Conservation (phyloP, 2,888 invertebrate genomes). For the Tipula vernalis region DNA sequence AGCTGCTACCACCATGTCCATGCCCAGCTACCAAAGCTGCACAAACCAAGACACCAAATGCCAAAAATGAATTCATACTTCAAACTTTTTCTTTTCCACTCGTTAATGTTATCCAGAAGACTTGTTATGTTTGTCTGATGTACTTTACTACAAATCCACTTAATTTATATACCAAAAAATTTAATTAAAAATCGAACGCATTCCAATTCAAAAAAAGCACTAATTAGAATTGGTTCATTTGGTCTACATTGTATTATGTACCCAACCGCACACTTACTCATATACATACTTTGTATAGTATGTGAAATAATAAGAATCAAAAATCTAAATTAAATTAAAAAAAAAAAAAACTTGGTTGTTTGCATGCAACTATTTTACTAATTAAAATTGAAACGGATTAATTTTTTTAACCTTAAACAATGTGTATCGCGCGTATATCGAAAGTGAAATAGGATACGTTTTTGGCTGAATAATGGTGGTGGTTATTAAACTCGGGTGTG, state of each 20-base stretch:
- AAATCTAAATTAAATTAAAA: background rate
- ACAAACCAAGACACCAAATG: background rate
- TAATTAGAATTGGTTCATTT: background rate
- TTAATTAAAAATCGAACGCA: background rate
- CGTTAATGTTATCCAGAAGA: background rate
- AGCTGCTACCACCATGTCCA: background rate
- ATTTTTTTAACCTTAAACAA: background rate
- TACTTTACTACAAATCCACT: background rate
- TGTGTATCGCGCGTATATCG: background rate
- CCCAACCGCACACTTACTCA: background rate
- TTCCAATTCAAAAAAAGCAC: background rate
- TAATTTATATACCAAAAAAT: background rate
- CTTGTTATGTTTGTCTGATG: background rate
- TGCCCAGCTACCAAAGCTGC: background rate
- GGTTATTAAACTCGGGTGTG: background rate
- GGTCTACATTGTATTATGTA: background rate
- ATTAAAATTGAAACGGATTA: background rate
- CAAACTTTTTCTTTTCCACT: background rate
- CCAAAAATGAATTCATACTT: background rate
- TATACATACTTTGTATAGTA: background rate
- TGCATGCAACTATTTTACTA: background rate
- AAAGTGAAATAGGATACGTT: background rate
- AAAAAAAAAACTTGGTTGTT: background rate
- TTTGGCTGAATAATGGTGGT: background rate
- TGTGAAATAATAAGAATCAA: background rate